Percentiles rank a stretch among this genome's conserved stretches.
phyloP scores from a whole-genome alignment of 2,797 vertebrate species.

The Girardinus metallicus region DNA sequence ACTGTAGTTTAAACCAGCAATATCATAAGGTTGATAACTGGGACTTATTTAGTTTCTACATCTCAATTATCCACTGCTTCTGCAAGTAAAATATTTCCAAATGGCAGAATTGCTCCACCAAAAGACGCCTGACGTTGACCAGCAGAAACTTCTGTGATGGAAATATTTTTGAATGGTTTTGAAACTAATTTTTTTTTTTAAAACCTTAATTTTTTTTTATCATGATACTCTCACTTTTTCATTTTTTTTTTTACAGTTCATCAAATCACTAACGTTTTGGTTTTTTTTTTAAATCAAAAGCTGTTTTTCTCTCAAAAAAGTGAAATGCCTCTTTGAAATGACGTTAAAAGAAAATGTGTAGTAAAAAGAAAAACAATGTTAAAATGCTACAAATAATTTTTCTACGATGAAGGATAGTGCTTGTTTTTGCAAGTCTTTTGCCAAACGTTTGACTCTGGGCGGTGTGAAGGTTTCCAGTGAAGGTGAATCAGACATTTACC shows the following conservation, averaged over 20 bases:
- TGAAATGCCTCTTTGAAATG: conserved; percentile 23
- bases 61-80: background rate
- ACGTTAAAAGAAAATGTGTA: conserved; percentile 35
- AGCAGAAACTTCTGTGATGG: background rate
- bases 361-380: background rate
- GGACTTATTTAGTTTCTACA: background rate
- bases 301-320: conserved; percentile 19
- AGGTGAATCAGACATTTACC: conserved; percentile 44
- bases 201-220: background rate
- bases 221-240: background rate
- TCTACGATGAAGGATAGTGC: conserved; percentile 58
- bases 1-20: background rate
- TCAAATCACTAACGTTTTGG: background rate
- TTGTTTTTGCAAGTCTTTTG: conserved; percentile 39
- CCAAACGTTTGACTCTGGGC: conserved; percentile 44
- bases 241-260: background rate
- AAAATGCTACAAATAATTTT: conserved; percentile 33
- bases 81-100: background rate
- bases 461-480: conserved; percentile 63
- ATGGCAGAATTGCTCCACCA: no score
- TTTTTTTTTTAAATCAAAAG: background rate
- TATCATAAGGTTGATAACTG: background rate
- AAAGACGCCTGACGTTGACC: background rate
- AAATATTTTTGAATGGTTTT: background rate
- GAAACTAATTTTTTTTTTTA: background rate